Base-by-base conservation (phyloP, 2,888 invertebrate genomes). In the Strigamia maritima region DNA sequence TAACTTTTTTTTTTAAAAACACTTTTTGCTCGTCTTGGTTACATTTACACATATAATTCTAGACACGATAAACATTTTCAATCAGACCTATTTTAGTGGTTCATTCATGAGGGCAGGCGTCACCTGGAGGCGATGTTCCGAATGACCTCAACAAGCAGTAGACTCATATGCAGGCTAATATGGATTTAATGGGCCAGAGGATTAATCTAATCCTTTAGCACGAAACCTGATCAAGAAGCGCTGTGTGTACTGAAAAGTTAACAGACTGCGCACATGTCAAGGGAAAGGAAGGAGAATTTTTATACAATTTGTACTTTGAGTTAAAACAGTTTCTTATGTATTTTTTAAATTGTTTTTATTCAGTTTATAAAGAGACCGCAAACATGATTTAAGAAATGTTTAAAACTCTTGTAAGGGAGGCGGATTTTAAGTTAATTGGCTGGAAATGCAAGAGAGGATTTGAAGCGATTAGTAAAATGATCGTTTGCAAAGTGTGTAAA, bases 41-140 rank as follows among this genome's bases (percentile, higher is more conserved):
- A 44, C 10, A 44, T 65, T 65, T 65, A 24, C 60, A 65, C n/a
- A 65, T 1, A 65, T 65, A 65, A 65, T 65, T 65, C 60, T 10
- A 65, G 60, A 65, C 60, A 65, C 12, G 60, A 19, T 65, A 65
- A 65, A 19, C 60, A 70, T 70, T 70, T 70, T 70, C 70, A 70
- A 70, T 70, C 70, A 70, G 28, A 70, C 70, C 70, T 70, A 70
- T 70, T 70, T 70, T 70, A 70, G 70, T 70, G 70, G 70, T 70
- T 70, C 70, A 70, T 70, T 70, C 28, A 70, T 70, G 28, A 70
- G 70, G 70, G 70, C 70, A 70, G 70, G 70, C 70, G 70, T 70
- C 70, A 70, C 70, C 70, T 70, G 70, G 26, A 70, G 28, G 70
- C 70, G 28, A 70, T 70, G 70, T 70, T 70, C 70, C 26, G 28